Base-by-base conservation (phyloP, 2,888 invertebrate species). In the Leptopterna dolabrata region DNA sequence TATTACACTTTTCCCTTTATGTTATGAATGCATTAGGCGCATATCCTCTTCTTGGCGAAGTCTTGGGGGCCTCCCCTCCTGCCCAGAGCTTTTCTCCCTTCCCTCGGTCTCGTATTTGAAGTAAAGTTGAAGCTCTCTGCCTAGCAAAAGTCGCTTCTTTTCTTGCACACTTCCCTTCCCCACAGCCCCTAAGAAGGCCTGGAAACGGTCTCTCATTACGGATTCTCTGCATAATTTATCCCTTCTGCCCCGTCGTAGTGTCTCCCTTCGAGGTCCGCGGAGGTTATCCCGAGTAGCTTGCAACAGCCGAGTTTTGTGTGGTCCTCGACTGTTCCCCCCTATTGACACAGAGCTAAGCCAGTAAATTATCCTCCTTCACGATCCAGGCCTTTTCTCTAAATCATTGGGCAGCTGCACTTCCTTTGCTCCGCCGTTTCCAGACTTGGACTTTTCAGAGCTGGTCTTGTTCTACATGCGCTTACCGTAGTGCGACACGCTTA, bases 171-270 rank as follows among this genome's bases (percentile, higher is more conserved):
- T 41, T 41, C 30, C 36, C 73, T 14, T 71, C 7, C 73, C 73
- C 19, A 3, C 43, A 7, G n/a, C 14, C 45, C 45, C 27, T 78
- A 45, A 78, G 78, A 45, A 78, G 78, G 78, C 41, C 30, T 76
- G 85, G 85, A 83, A 83, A 70, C 71, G 76, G 85, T 85, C 85
- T 86, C 86, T 86, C 86, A 86, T 86, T 86, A 86, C 86, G 78
- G 86, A 86, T 86, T 86, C 86, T 76, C 78, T 86, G 86, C 86
- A 86, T 86, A 86, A 86, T 86, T 86, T 86, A 86, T 86, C 70
- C 45, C 71, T 83, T 19, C 71, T 83, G 24, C 55, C 14, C 81
- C 55, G 27, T 55, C 55, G 29, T 43, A 29, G 45, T 78, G 78
- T 81, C 81, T 81, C 51, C 81, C 55, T 45, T 55, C 47, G 51